A percentile compares a stretch with the other conserved stretches of the same genome.
Evolutionary conservation across 2,888 invertebrate genomes (phyloP).

Genomic region (Lasioglossum leucozonium): DNA sequence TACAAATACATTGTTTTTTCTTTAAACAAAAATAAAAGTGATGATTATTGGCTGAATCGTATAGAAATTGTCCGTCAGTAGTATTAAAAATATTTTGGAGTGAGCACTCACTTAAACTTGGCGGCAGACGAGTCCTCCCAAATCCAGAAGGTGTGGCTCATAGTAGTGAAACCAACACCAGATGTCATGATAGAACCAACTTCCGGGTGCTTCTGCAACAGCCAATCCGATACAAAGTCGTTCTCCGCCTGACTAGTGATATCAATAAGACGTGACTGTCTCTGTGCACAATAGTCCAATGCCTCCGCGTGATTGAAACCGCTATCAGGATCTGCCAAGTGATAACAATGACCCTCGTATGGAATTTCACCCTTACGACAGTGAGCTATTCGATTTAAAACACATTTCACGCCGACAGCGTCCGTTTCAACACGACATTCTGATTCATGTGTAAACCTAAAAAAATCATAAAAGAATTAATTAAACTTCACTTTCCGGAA

Average conservation of each 20-base stretch:
- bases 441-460: conserved; percentile 78
- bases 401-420: conserved; percentile 84
- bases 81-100: background rate
- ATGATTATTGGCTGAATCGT: too few species aligned
- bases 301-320: conserved; percentile 84
- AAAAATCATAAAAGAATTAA: background rate
- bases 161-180: conserved; percentile 84
- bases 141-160: conserved; percentile 83
- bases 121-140: conserved; percentile 83
- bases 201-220: conserved; percentile 81
- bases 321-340: conserved; percentile 81
- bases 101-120: conserved; percentile 75
- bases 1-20: too few species aligned
- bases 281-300: conserved; percentile 82
- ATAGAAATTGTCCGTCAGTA: too few species aligned
- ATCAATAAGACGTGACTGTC: conserved; percentile 84
- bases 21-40: too few species aligned
- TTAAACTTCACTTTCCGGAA: too few species aligned
- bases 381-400: conserved; percentile 81
- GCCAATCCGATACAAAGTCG: conserved; percentile 86
- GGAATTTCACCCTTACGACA: conserved; percentile 85
- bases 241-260: conserved; percentile 86
- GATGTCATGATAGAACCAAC: conserved; percentile 84
- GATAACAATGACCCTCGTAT: conserved; percentile 86
- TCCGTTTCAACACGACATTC: conserved; percentile 81